Percentiles rank a stretch among this genome's conserved stretches.
Conservation (phyloP, 2,113 vertebrate genomes). For the Oryzias melastigma region DNA sequence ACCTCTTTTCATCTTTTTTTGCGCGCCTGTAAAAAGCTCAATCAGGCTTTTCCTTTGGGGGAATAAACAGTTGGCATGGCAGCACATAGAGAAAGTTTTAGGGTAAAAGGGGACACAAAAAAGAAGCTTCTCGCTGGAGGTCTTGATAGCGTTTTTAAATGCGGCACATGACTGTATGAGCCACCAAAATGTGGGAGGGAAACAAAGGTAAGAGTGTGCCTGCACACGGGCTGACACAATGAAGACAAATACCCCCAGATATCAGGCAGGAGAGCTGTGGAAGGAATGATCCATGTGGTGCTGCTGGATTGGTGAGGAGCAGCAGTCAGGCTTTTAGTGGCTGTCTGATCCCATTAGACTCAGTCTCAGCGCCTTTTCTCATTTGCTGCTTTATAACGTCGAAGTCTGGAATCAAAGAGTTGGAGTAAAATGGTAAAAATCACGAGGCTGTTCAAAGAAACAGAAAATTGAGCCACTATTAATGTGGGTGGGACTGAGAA, state of each 20-base stretch:
- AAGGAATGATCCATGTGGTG: constrained; percentile 40
- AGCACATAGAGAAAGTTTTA: too few relatives aligned
- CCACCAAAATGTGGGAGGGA: neutral
- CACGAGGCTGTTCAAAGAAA: neutral
- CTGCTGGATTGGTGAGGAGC: constrained; percentile 5
- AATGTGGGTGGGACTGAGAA: constrained; percentile 8
- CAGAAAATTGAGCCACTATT: constrained; percentile 7
- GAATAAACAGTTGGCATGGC: too few relatives aligned
- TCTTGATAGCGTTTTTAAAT: neutral
- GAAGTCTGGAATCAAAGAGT: constrained; percentile 48
- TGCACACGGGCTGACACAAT: constrained; percentile 4
- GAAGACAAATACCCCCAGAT: constrained; percentile 32
- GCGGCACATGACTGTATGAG: neutral
- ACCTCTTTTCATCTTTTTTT: too few relatives aligned
- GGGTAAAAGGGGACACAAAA: too few relatives aligned
- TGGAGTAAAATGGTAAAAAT: constrained; percentile 19
- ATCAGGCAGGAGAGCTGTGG: constrained; percentile 1
- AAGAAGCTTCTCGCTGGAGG: too few relatives aligned
- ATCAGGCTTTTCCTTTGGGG: too few relatives aligned
- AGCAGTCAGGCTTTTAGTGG: constrained; percentile 43
- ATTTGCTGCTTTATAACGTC: constrained; percentile 57
- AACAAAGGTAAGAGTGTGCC: neutral
- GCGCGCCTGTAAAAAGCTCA: too few relatives aligned
- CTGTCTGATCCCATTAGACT: constrained; percentile 55
- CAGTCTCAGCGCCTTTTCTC: constrained; percentile 41